phyloP scores from a whole-genome alignment of 1,140 invertebrate genomes.

The Aphis gossypii region DNA sequence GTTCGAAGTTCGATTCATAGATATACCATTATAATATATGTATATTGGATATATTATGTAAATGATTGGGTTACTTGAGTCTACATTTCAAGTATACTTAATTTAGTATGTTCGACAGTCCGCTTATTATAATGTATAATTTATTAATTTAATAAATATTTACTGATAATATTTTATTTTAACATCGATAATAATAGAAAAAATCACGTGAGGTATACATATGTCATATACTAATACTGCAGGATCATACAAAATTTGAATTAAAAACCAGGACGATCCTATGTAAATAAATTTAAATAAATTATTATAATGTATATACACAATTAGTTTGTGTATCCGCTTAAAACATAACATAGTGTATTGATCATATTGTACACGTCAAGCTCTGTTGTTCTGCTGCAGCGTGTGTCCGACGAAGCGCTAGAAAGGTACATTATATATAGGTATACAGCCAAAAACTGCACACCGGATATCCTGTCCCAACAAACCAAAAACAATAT shows the following conservation, averaged over 20 bases:
- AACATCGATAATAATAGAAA: neutral
- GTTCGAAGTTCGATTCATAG: neutral
- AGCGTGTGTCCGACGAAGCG: neutral
- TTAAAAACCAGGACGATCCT: neutral
- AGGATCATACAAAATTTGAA: neutral
- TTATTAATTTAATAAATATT: neutral
- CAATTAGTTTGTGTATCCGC: neutral
- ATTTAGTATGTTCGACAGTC: neutral
- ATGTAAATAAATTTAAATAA: neutral
- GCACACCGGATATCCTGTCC: conserved; percentile 49
- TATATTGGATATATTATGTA: neutral
- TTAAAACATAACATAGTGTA: neutral
- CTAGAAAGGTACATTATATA: neutral
- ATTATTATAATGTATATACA: neutral
- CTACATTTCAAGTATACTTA: neutral
- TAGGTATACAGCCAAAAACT: conserved; percentile 12
- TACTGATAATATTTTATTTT: neutral
- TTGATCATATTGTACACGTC: neutral
- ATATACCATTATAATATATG: neutral
- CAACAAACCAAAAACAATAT: neutral
- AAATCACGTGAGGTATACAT: neutral
- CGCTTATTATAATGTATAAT: neutral
- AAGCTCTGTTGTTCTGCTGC: neutral
- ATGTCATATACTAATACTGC: neutral
- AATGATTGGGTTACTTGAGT: neutral